Evolutionary conservation across 1,140 invertebrate genomes (phyloP).

Genomic region (Brachionus rotundiformis): DNA sequence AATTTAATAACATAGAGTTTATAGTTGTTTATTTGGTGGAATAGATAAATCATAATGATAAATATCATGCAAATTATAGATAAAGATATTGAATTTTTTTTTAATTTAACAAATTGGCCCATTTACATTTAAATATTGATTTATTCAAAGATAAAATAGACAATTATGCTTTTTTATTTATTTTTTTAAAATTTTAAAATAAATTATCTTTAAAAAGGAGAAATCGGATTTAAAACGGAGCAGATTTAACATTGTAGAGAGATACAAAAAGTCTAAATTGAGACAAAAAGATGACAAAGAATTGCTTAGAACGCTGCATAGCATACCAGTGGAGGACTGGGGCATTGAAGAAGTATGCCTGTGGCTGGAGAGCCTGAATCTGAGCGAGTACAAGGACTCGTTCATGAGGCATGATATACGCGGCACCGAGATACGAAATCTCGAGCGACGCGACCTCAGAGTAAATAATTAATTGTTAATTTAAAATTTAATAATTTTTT

Average conservation of each 20-base stretch:
- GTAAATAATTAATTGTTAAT: conserved; percentile 53
- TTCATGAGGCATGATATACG: conserved; percentile 87
- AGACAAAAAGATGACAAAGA: conserved; percentile 24
- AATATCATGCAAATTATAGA: too few species aligned
- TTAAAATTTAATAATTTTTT: neutral
- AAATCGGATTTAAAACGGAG: conserved; percentile 36
- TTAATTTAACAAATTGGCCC: neutral
- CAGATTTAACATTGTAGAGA: neutral
- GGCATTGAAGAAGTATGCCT: conserved; percentile 68
- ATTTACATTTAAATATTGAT: neutral
- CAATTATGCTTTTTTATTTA: conserved; percentile 55
- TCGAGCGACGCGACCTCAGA: conserved; percentile 72
- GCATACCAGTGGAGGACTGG: conserved; percentile 64
- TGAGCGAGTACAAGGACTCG: conserved; percentile 77
- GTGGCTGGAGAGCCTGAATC: conserved; percentile 83
- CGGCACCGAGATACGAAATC: conserved; percentile 79
- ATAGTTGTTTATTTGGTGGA: too few species aligned
- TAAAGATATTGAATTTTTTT: neutral
- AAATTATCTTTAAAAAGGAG: neutral
- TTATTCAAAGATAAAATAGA: neutral
- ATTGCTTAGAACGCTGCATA: neutral
- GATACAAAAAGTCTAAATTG: conserved; percentile 11
- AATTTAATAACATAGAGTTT: too few species aligned
- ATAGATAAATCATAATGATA: too few species aligned
- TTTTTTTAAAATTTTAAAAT: neutral